Evolutionary conservation across 2,888 invertebrate species (phyloP).

Genomic region (Drosophila birchii): DNA sequence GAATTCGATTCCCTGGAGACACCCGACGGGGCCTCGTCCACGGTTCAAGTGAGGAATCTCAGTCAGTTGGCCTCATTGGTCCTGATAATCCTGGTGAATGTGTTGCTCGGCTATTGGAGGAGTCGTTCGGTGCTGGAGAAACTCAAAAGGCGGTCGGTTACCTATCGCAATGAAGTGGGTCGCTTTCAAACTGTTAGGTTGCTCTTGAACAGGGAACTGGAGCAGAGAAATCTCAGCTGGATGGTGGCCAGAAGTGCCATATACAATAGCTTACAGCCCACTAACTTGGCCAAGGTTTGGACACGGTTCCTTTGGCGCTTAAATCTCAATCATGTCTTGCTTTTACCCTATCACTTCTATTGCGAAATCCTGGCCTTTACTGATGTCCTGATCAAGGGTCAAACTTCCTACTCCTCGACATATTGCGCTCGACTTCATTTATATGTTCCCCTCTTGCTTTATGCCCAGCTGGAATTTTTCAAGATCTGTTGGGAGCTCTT

Average conservation of each 20-base stretch:
- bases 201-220: slow-evolving; percentile 84
- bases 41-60: slow-evolving; percentile 73
- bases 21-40: slow-evolving; percentile 84
- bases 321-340: slow-evolving; percentile 72
- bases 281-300: slow-evolving; percentile 82
- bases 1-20: slow-evolving; percentile 92
- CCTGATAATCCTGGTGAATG: slow-evolving; percentile 88
- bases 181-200: slow-evolving; percentile 56
- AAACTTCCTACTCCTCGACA: slow-evolving; percentile 73
- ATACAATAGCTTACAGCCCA: slow-evolving; percentile 84
- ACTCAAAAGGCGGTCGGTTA: slow-evolving; percentile 54
- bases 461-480: slow-evolving; percentile 81
- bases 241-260: slow-evolving; percentile 84
- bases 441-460: slow-evolving; percentile 81
- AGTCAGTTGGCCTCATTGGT: slow-evolving; percentile 86
- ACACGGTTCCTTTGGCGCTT: slow-evolving; percentile 82
- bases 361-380: slow-evolving; percentile 77
- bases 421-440: slow-evolving; percentile 78
- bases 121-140: slow-evolving; percentile 57
- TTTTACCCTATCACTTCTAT: slow-evolving; percentile 78
- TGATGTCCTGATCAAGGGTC: slow-evolving; percentile 80
- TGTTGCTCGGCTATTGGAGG: slow-evolving; percentile 87
- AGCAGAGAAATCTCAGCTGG: slow-evolving; percentile 81
- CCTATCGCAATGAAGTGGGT: slow-evolving; percentile 54
- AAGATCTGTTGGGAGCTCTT: slow-evolving; percentile 82